Evolutionary conservation across 2,113 vertebrate species (phyloP).

Genomic region (Cyanoramphus novaezelandiae): DNA sequence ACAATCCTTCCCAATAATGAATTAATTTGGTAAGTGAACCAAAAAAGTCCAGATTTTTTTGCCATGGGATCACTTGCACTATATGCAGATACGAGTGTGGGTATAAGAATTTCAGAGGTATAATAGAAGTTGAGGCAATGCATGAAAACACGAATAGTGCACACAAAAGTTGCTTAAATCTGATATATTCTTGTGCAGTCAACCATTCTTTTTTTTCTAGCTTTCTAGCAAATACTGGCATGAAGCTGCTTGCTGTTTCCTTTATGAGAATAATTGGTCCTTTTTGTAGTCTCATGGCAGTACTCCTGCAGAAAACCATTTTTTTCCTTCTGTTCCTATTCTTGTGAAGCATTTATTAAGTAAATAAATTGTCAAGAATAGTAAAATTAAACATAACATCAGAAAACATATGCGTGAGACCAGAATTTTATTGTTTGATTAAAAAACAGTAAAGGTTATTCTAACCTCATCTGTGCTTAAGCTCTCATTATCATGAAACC

Average conservation of each 20-base stretch:
- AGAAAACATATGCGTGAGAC: neutral
- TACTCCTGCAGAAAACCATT: neutral
- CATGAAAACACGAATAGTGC: neutral
- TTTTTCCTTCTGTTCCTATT: neutral
- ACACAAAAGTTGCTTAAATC: neutral
- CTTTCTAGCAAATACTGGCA: neutral
- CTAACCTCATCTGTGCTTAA: slow-evolving; percentile 1
- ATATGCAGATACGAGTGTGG: neutral
- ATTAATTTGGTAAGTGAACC: neutral
- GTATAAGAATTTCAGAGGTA: neutral
- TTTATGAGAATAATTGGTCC: neutral
- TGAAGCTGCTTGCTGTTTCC: neutral
- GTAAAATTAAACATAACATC: slow-evolving; percentile 2
- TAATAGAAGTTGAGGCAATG: neutral
- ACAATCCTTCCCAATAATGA: neutral
- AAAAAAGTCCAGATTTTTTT: neutral
- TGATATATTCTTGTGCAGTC: neutral
- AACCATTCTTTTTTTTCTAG: neutral
- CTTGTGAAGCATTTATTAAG: neutral
- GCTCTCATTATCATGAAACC: neutral
- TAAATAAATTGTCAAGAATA: slow-evolving; percentile 2
- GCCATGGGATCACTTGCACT: neutral
- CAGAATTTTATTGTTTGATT: neutral
- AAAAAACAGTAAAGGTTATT: neutral
- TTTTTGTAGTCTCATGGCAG: neutral